Conservation (phyloP, 2,113 vertebrate genomes). For the Neoarius graeffei region DNA sequence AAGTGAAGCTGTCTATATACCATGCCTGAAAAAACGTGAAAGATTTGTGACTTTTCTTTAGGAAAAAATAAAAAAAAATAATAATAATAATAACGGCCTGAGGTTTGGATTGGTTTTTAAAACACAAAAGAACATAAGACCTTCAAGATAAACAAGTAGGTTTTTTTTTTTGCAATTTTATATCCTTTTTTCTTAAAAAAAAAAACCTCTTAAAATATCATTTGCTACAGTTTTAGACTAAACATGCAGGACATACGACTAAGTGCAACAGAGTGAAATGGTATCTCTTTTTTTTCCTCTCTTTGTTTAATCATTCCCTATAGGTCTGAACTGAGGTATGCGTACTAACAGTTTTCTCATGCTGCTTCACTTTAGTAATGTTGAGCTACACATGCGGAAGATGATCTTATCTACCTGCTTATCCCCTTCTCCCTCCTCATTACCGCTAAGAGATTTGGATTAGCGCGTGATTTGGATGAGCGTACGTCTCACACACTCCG, state of each 20-base stretch:
- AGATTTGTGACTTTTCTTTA: constrained; percentile 77
- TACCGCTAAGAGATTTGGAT: constrained; percentile 80
- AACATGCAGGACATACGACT: constrained; percentile 95
- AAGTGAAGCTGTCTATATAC: constrained; percentile 52
- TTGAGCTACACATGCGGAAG: constrained; percentile 95
- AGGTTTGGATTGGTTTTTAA: constrained; percentile 89
- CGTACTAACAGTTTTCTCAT: constrained; percentile 92
- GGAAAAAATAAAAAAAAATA: constrained; percentile 56
- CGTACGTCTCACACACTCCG: constrained; percentile 67
- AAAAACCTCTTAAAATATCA: constrained; percentile 60
- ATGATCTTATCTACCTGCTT: constrained; percentile 89
- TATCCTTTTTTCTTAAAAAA: constrained; percentile 50
- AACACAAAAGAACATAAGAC: constrained; percentile 67
- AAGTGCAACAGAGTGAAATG: constrained; percentile 96
- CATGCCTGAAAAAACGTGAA: constrained; percentile 55
- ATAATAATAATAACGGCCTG: constrained; percentile 71
- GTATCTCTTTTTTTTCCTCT: constrained; percentile 73
- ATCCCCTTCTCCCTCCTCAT: constrained; percentile 63
- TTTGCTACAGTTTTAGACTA: constrained; percentile 91
- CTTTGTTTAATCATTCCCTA: constrained; percentile 88
- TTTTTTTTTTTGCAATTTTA: constrained; percentile 59
- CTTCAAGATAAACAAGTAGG: constrained; percentile 80
- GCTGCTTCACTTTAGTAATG: constrained; percentile 94
- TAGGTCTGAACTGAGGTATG: constrained; percentile 97
- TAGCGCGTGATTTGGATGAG: constrained; percentile 71